phyloP scores from a whole-genome alignment of 2,888 invertebrate species.

The Taenaris catops region DNA sequence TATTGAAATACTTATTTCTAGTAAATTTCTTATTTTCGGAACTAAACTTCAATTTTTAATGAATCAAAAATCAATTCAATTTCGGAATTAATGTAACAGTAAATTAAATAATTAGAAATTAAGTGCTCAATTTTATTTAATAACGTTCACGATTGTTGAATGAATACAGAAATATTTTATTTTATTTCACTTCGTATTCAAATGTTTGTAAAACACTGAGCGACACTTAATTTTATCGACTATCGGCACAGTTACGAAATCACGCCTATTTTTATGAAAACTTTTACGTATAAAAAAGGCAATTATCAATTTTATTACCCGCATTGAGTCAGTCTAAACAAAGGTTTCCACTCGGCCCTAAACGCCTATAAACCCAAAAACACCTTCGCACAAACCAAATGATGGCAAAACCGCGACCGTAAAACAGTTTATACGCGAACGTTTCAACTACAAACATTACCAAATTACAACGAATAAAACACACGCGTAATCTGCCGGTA shows the following conservation, averaged over 20 bases:
- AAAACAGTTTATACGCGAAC: slow-evolving; percentile 54
- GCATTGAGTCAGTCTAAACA: slow-evolving; percentile 51
- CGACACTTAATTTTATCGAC: slow-evolving; percentile 15
- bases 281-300: slow-evolving; percentile 24
- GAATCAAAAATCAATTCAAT: too few relatives aligned
- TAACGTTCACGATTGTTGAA: too few relatives aligned
- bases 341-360: slow-evolving; percentile 64
- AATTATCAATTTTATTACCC: slow-evolving; percentile 49
- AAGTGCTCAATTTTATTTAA: too few relatives aligned
- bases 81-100: too few relatives aligned
- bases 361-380: slow-evolving; percentile 70
- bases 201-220: slow-evolving; percentile 7
- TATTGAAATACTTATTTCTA: too few relatives aligned
- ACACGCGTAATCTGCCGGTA: slow-evolving; percentile 62
- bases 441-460: slow-evolving; percentile 52
- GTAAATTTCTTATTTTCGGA: too few relatives aligned
- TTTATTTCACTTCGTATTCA: slow-evolving; percentile 7
- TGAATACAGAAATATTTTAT: too few relatives aligned
- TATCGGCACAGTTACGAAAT: slow-evolving; percentile 18
- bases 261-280: slow-evolving; percentile 23
- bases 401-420: slow-evolving; percentile 66
- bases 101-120: too few relatives aligned
- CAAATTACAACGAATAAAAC: slow-evolving; percentile 65
- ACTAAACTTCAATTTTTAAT: too few relatives aligned
- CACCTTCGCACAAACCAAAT: slow-evolving; percentile 68